Conservation (phyloP, 1,140 invertebrate genomes). For the Rhynchophorus ferrugineus region DNA sequence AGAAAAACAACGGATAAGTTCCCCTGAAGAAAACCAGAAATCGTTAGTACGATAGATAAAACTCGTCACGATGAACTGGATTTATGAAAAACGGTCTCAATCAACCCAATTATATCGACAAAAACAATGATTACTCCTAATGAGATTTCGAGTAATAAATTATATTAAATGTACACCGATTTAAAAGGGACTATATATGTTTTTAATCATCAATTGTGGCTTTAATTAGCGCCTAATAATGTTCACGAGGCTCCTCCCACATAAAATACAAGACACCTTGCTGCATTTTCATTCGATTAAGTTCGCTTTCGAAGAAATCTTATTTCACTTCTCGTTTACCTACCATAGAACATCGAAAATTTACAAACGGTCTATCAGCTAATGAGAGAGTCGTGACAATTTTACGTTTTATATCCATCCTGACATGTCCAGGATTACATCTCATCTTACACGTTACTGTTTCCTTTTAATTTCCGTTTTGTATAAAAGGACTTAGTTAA, state of each 20-base stretch:
- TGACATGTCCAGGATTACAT: no score
- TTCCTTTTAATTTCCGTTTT: no score
- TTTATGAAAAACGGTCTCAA: not conserved
- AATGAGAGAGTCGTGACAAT: no score
- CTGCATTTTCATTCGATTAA: no score
- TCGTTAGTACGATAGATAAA: not conserved
- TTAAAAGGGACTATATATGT: not conserved
- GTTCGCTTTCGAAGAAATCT: no score
- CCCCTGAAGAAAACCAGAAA: not conserved
- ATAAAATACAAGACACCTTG: no score
- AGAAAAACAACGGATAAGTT: not conserved
- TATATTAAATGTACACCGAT: not conserved
- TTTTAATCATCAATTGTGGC: not conserved
- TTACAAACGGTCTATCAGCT: no score
- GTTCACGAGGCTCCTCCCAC: not conserved
- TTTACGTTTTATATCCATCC: no score
- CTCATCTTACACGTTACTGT: no score
- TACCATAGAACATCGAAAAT: no score
- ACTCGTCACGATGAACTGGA: not conserved
- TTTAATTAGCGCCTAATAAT: not conserved
- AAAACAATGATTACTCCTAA: not conserved
- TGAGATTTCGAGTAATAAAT: not conserved
- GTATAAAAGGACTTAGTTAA: no score
- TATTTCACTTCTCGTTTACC: no score
- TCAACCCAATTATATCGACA: not conserved